Evolutionary conservation across 2,113 vertebrate genomes (phyloP).

Genomic region (Prionailurus viverrinus): DNA sequence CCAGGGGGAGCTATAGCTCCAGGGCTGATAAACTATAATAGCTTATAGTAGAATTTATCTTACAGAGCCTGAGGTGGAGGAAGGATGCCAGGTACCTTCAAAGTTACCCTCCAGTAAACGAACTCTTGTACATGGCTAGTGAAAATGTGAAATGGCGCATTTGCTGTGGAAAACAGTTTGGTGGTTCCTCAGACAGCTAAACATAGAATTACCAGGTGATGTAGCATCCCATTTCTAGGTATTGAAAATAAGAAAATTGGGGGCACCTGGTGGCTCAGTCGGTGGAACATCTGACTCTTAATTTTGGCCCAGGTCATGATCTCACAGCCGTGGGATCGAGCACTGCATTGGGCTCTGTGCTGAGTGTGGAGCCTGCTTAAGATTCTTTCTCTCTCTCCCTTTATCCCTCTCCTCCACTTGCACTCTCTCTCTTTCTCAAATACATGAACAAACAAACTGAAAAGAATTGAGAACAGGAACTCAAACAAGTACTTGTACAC

Average conservation of each 20-base stretch:
- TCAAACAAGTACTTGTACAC: neutral
- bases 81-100: neutral
- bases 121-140: neutral
- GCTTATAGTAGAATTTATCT: neutral
- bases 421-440: no score
- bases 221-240: slow-evolving; percentile 57
- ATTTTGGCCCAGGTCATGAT: no score
- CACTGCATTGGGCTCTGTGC: no score
- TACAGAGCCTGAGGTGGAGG: neutral
- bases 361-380: no score
- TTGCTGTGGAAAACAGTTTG: slow-evolving; percentile 31
- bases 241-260: neutral
- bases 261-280: no score
- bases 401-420: no score
- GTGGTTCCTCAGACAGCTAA: slow-evolving; percentile 46
- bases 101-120: neutral
- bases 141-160: neutral
- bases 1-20: neutral
- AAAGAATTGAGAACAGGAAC: slow-evolving; percentile 14
- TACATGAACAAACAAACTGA: neutral
- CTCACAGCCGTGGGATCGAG: no score
- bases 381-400: no score
- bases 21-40: neutral
- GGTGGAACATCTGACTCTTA: no score
- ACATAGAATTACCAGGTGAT: slow-evolving; percentile 59